Percentiles rank a stretch among this genome's conserved stretches.
phyloP scores from a whole-genome alignment of 2,888 invertebrate species.

The Tetheella fluctuosa region DNA sequence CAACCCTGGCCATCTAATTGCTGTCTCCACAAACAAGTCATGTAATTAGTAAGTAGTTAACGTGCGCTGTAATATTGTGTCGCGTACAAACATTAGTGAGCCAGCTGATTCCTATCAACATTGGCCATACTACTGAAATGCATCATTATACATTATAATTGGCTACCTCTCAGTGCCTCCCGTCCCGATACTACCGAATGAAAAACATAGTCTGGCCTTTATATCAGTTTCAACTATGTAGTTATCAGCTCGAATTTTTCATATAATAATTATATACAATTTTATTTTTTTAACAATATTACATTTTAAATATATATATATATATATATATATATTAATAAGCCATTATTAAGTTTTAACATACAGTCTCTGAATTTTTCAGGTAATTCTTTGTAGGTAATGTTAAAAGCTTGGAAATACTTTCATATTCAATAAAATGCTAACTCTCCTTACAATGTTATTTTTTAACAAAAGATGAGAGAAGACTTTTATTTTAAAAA shows the following conservation, averaged over 20 bases:
- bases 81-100: not conserved
- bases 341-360: too few species aligned
- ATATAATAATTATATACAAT: too few species aligned
- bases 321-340: too few species aligned
- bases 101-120: constrained; percentile 2
- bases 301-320: too few species aligned
- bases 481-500: not conserved
- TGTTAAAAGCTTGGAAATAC: too few species aligned
- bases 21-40: not conserved
- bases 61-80: not conserved
- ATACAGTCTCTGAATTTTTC: too few species aligned
- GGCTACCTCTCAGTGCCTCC: not conserved
- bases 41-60: not conserved
- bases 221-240: not conserved
- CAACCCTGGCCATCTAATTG: not conserved
- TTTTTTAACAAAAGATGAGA: not conserved
- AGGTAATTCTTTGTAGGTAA: too few species aligned
- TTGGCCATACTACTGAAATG: not conserved
- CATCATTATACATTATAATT: not conserved
- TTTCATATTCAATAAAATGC: not conserved
- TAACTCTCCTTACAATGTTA: not conserved
- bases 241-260: not conserved
- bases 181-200: not conserved
- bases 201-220: not conserved
- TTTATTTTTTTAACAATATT: too few species aligned